phyloP scores from a whole-genome alignment of 2,888 invertebrate species.

The Drosophila acutilabella region DNA sequence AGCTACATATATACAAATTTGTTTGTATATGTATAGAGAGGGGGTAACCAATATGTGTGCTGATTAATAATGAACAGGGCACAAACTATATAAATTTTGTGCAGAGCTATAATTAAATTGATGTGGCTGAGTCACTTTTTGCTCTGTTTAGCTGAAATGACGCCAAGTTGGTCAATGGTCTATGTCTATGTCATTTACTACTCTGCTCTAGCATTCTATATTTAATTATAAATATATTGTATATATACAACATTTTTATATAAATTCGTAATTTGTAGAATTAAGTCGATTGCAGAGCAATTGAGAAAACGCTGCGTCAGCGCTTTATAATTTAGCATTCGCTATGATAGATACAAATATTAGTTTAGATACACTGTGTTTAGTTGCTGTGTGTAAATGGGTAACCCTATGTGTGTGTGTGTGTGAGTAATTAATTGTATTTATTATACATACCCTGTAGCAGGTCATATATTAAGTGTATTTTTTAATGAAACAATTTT shows the following conservation, averaged over 20 bases:
- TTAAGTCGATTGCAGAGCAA: conserved; percentile 37
- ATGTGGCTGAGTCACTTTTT: conserved; percentile 69
- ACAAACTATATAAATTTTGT: conserved; percentile 75
- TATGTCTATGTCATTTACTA: conserved; percentile 64
- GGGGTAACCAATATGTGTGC: conserved; percentile 35
- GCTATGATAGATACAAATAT: conserved; percentile 41
- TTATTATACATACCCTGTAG: conserved; percentile 48
- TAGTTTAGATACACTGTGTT: conserved; percentile 15
- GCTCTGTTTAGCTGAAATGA: conserved; percentile 44
- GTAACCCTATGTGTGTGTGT: background rate
- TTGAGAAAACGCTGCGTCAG: conserved; percentile 63
- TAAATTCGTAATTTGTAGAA: conserved; percentile 49
- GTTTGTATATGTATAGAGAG: conserved; percentile 12
- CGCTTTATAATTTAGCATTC: conserved; percentile 58
- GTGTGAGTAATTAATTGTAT: conserved; percentile 62
- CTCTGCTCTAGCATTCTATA: conserved; percentile 10
- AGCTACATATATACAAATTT: conserved; percentile 22
- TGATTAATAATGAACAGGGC: conserved; percentile 71
- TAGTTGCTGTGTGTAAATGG: conserved; percentile 11
- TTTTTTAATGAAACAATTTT: background rate
- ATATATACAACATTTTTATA: conserved; percentile 8
- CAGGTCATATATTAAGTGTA: background rate
- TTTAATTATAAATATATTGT: conserved; percentile 36
- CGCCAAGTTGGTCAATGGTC: conserved; percentile 73
- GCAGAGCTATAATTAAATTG: conserved; percentile 78